Evolutionary conservation across 2,888 invertebrate species (phyloP).

Genomic region (Dromius quadrimaculatus): DNA sequence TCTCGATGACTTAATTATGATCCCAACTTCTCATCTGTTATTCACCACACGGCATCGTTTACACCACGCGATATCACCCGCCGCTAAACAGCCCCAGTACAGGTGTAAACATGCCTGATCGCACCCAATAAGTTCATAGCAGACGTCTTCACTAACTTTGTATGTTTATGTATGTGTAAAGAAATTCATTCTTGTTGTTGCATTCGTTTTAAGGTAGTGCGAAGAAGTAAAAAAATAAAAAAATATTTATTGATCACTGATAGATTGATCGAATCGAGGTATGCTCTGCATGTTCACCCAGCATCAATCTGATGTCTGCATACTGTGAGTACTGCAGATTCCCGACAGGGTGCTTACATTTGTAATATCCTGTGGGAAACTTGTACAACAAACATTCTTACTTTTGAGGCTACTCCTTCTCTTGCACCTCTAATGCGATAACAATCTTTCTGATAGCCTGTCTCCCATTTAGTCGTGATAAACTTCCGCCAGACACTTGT

Average conservation of each 20-base stretch:
- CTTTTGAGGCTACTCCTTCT: no score
- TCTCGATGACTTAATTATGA: constrained; percentile 21
- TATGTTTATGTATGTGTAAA: no score
- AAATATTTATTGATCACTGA: constrained; percentile 40
- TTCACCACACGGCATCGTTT: not conserved
- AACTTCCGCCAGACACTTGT: no score
- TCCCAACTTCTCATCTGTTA: not conserved
- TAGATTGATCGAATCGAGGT: constrained; percentile 46
- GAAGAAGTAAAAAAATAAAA: no score
- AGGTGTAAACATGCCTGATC: constrained; percentile 43
- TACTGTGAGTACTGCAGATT: constrained; percentile 14
- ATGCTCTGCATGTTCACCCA: constrained; percentile 43
- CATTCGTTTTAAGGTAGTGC: constrained; percentile 20
- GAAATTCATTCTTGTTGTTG: constrained; percentile 28
- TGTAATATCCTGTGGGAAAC: not conserved
- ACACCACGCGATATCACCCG: constrained; percentile 9
- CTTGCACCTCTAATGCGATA: no score
- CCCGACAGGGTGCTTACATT: constrained; percentile 15
- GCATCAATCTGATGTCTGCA: constrained; percentile 43
- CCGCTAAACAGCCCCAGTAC: constrained; percentile 42
- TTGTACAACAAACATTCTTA: no score
- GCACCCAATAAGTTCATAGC: constrained; percentile 44
- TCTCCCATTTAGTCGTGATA: no score
- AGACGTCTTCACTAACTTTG: constrained; percentile 10
- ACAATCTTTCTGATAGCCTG: no score